Percentiles rank a stretch among this genome's conserved stretches.
phyloP scores from a whole-genome alignment of 2,888 invertebrate genomes.

The Amphimallon solstitiale region DNA sequence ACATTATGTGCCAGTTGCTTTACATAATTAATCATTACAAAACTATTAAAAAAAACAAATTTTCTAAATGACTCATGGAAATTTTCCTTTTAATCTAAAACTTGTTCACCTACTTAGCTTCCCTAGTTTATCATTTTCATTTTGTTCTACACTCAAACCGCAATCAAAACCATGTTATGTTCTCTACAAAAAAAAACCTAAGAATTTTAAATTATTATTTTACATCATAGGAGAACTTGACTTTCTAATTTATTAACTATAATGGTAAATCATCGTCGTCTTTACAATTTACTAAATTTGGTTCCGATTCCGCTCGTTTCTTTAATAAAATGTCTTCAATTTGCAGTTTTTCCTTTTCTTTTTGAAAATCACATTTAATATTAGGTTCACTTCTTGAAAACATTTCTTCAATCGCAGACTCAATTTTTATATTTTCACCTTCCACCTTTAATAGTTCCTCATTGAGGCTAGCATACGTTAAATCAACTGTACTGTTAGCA shows the following conservation, averaged over 20 bases:
- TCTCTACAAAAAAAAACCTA: constrained; percentile 19
- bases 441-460: constrained; percentile 73
- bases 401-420: constrained; percentile 60
- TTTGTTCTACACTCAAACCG: too few relatives aligned
- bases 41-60: too few relatives aligned
- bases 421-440: constrained; percentile 59
- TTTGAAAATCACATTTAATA: constrained; percentile 63
- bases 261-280: constrained; percentile 56
- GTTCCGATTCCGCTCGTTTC: constrained; percentile 73
- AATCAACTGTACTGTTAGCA: constrained; percentile 86
- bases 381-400: constrained; percentile 72
- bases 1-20: too few relatives aligned
- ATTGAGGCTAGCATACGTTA: constrained; percentile 84
- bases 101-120: too few relatives aligned
- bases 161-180: neutral
- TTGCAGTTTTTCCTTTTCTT: constrained; percentile 21
- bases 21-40: too few relatives aligned
- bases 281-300: constrained; percentile 68
- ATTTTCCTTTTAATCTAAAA: too few relatives aligned
- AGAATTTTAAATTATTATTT: constrained; percentile 6
- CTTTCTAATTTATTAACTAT: neutral
- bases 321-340: constrained; percentile 56
- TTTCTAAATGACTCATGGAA: too few relatives aligned
- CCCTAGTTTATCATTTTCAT: too few relatives aligned
- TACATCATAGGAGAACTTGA: too few relatives aligned